Conservation (phyloP, 2,797 vertebrate genomes). For the Chiloscyllium punctatum region DNA sequence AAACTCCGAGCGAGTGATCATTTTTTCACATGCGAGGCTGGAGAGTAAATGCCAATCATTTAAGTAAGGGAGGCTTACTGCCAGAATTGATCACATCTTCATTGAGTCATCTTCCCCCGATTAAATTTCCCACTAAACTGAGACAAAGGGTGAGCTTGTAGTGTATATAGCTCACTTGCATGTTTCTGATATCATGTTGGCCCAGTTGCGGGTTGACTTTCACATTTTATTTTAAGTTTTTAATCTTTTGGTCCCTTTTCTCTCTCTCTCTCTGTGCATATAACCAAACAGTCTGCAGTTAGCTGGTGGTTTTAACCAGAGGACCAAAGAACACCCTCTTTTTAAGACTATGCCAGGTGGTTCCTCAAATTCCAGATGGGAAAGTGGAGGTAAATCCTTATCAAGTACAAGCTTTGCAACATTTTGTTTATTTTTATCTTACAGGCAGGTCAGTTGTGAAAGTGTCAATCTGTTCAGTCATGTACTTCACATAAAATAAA, state of each 20-base stretch:
- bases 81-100: background rate
- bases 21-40: background rate
- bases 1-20: background rate
- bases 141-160: background rate
- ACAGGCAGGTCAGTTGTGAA: background rate
- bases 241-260: background rate
- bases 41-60: background rate
- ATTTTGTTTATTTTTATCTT: background rate
- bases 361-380: background rate
- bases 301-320: background rate
- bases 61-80: background rate
- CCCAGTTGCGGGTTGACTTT: background rate
- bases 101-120: background rate
- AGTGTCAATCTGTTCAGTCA: background rate
- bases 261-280: no score
- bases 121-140: background rate
- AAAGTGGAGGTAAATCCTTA: background rate
- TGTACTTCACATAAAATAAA: background rate
- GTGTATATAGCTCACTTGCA: background rate
- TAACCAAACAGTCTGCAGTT: background rate
- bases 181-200: background rate
- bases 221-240: background rate
- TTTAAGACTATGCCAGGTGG: background rate
- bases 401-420: background rate
- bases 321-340: constrained; percentile 10